These are phyloP conservation scores for Apodemus sylvaticus DNA, from an alignment of 2,113 vertebrate genomes.

Conservation along the genomic window DNA sequence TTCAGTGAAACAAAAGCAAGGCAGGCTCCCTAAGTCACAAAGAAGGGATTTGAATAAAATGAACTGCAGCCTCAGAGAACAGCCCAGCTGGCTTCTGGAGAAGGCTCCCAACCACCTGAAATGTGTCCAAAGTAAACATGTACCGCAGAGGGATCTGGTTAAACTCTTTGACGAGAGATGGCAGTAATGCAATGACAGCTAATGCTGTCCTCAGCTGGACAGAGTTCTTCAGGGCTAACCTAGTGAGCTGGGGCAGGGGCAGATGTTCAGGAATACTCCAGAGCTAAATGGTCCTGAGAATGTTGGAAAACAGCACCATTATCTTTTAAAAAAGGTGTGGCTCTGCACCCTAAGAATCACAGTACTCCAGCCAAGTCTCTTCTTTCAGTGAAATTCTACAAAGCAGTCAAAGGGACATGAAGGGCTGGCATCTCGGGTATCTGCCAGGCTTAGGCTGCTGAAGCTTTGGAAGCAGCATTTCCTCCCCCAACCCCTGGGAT, in stretches of 20 bases:
- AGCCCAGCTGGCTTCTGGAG: not conserved
- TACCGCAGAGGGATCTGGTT: not conserved
- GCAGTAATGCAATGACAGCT: not conserved
- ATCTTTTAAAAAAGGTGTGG: not conserved
- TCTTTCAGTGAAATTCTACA: not conserved
- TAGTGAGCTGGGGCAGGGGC: not conserved
- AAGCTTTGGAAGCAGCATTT: not conserved
- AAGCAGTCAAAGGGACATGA: not conserved
- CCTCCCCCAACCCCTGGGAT: rapidly evolving
- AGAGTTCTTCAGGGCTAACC: not conserved
- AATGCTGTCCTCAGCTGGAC: not conserved
- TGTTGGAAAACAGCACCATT: not conserved
- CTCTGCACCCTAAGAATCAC: not conserved
- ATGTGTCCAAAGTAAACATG: not conserved
- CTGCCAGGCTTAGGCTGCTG: not conserved
- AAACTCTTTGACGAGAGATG: not conserved
- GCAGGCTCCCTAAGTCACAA: not conserved
- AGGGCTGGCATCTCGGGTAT: not conserved
- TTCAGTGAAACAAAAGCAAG: conserved; percentile 17
- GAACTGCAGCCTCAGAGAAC: not conserved
- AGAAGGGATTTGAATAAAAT: not conserved
- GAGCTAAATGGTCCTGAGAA: not conserved
- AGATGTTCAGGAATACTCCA: not conserved
- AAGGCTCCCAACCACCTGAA: not conserved
- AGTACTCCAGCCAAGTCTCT: not conserved